phyloP scores from a whole-genome alignment of 1,140 invertebrate genomes.

The Zaprionus ornatus region DNA sequence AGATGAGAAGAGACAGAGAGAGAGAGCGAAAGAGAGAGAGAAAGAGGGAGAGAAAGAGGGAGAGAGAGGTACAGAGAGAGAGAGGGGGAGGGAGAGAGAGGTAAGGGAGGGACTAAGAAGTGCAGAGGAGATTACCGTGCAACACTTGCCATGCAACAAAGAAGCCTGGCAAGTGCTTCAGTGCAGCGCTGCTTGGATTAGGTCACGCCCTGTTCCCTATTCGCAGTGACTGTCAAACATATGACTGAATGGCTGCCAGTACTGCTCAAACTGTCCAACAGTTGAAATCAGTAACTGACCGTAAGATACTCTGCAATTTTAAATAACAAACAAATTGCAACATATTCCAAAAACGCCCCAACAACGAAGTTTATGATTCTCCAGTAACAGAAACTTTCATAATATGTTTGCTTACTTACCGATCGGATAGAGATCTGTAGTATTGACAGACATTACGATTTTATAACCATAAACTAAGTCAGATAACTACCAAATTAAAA shows the following conservation, averaged over 20 bases:
- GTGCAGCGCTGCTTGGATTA: conserved; percentile 27
- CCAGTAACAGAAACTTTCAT: no score
- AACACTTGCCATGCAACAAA: neutral
- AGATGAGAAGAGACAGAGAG: neutral
- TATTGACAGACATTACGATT: no score
- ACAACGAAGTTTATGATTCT: no score
- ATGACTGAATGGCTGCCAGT: neutral
- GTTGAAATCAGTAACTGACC: no score
- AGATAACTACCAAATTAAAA: no score
- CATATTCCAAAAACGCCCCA: no score
- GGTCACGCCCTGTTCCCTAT: conserved; percentile 15
- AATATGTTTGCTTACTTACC: no score
- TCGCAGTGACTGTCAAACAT: conserved; percentile 10
- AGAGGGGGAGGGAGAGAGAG: neutral
- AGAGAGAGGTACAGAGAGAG: neutral
- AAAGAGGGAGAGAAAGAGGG: neutral
- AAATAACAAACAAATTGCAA: no score
- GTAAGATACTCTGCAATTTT: no score
- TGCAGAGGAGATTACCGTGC: neutral
- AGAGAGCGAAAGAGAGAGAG: neutral
- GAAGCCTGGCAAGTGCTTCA: conserved; percentile 29
- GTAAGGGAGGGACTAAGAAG: neutral
- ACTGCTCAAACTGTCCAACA: neutral
- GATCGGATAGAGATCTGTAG: no score
- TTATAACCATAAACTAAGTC: no score